Evolutionary conservation across 2,888 invertebrate species (phyloP).

Genomic region (Chloroclystis v-ata): DNA sequence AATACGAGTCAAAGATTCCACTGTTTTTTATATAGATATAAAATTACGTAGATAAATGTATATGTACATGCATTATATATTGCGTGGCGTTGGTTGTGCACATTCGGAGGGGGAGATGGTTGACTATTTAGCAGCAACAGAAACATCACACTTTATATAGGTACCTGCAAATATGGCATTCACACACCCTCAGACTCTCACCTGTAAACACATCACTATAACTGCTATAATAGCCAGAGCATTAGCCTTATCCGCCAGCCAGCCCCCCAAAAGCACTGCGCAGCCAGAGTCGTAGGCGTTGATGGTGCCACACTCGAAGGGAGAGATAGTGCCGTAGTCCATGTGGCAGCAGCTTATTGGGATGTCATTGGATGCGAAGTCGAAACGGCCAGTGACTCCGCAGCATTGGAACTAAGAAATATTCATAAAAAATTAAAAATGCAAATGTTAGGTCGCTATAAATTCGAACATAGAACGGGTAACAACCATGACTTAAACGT

Average conservation of each 20-base stretch:
- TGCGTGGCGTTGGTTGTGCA: too few relatives aligned
- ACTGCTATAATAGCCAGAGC: conserved; percentile 49
- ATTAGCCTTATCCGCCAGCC: conserved; percentile 52
- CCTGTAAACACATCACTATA: conserved; percentile 55
- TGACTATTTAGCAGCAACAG: too few relatives aligned
- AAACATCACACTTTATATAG: too few relatives aligned
- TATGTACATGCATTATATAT: too few relatives aligned
- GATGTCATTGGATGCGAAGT: conserved; percentile 71
- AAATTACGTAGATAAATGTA: too few relatives aligned
- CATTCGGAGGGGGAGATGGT: too few relatives aligned
- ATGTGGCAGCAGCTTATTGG: conserved; percentile 81
- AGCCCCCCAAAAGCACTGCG: conserved; percentile 70
- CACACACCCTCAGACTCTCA: too few relatives aligned
- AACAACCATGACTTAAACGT: too few relatives aligned
- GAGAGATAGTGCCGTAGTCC: conserved; percentile 64
- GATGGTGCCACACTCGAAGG: conserved; percentile 56
- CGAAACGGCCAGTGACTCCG: conserved; percentile 73
- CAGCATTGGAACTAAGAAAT: conserved; percentile 81
- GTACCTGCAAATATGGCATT: too few relatives aligned
- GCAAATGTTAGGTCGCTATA: too few relatives aligned
- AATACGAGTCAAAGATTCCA: neutral
- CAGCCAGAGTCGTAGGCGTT: conserved; percentile 71
- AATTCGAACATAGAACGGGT: too few relatives aligned
- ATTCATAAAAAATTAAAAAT: neutral
- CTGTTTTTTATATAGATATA: too few relatives aligned